Evolutionary conservation across 2,797 vertebrate species (phyloP).

Genomic region (Sphenodon punctatus): DNA sequence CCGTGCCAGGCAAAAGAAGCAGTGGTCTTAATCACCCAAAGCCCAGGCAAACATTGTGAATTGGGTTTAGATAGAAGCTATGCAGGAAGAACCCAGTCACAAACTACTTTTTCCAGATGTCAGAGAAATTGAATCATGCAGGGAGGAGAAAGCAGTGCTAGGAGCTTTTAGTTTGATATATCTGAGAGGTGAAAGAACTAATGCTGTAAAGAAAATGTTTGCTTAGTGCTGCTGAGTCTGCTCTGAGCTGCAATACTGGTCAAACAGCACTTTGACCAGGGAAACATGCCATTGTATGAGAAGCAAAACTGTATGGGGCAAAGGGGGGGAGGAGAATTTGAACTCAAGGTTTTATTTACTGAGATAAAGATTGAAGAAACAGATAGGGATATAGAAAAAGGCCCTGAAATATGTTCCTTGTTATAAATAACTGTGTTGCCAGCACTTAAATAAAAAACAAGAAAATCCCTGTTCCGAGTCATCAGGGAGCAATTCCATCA

Average conservation of each 20-base stretch:
- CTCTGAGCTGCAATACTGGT: slow-evolving; percentile 13
- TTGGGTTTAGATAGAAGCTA: slow-evolving; percentile 69
- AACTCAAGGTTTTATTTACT: slow-evolving; percentile 58
- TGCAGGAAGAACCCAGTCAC: slow-evolving; percentile 67
- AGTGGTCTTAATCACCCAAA: slow-evolving; percentile 57
- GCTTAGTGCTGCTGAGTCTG: slow-evolving; percentile 43
- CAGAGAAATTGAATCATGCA: slow-evolving; percentile 64
- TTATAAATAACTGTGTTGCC: slow-evolving; percentile 73
- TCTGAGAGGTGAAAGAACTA: slow-evolving; percentile 65
- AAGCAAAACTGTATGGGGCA: slow-evolving; percentile 16
- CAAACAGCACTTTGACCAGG: slow-evolving; percentile 35
- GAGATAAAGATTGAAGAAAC: slow-evolving; percentile 72
- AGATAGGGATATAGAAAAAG: slow-evolving; percentile 68
- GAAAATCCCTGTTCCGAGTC: slow-evolving; percentile 59
- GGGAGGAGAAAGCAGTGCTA: slow-evolving; percentile 40
- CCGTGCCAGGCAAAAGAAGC: slow-evolving; percentile 69
- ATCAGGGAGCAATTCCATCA: slow-evolving; percentile 57
- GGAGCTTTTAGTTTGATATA: slow-evolving; percentile 58
- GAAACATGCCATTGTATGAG: background rate
- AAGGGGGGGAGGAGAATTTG: slow-evolving; percentile 19
- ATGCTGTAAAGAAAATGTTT: slow-evolving; percentile 64
- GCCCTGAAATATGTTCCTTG: slow-evolving; percentile 74
- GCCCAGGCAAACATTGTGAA: slow-evolving; percentile 62
- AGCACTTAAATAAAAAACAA: slow-evolving; percentile 66
- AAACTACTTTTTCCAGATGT: slow-evolving; percentile 79